Base-by-base conservation (phyloP, 2,113 vertebrate genomes). In the Chitala chitala region DNA sequence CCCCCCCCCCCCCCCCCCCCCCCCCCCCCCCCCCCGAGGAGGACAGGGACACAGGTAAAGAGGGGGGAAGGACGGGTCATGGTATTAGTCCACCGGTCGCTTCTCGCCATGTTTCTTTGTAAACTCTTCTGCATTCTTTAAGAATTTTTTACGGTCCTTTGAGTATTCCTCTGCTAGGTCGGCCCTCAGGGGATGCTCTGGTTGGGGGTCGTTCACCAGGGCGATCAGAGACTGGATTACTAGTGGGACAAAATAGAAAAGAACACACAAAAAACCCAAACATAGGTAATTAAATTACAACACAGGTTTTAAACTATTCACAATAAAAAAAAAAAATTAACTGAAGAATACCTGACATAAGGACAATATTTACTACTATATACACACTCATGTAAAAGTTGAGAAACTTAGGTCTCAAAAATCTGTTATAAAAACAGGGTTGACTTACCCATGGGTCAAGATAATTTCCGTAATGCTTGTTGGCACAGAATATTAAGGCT, bases 101-200 rank as follows among this genome's bases (percentile, higher is more conserved):
- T 97, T 97, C 81, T 98, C 96, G 80, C 95, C 93, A 87, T 98
- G 95, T 93, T 96, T 98, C 95, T 94, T 98, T 92, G 97, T 98
- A 88, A 95, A 98, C 89, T 99, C 96, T 85, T 98, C 96, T 71
- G 96, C 97, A 0, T 99, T 98, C 92, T 95, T 98, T 93, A 96
- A 93, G 92, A 99, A 99, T 89, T 96, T 98, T 83, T 92, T 94
- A 83, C 91, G 94, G 90, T 99, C 95, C 92, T 96, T 98, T 85
- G 94, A 95, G 90, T 96, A 99, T 86, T 99, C 97, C 89, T 99
- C 95, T 51, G 96, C 96, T 91, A 98, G 90, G 89, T 99, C 97
- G 72, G 95, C 95, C 90, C 95, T 91, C 70, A 99, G 92, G 0
- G 97, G 95, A 63, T 98, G 97, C 82, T 98, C 96, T 0, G 95